Base-by-base conservation (phyloP, 1,140 invertebrate genomes). In the Formica exsecta region DNA sequence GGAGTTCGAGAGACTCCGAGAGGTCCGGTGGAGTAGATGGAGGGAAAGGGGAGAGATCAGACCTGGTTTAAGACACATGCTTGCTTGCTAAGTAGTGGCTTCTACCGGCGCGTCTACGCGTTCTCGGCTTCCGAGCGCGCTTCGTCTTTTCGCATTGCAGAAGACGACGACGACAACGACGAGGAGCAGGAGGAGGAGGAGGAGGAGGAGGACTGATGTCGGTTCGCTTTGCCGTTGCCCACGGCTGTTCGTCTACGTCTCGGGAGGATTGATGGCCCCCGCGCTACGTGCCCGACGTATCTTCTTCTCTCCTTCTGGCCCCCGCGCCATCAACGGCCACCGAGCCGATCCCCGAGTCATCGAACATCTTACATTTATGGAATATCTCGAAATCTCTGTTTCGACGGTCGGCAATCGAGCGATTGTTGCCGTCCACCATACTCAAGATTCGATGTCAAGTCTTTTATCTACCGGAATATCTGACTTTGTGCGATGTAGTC, bases 181-280 rank as follows among this genome's bases (percentile, higher is more conserved):
- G 84, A 81, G 29, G 81, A 90, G 22, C 22, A 89, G 64, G 88
- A 90, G 59, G 79, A 85, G 29, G 70, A 89, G 32, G 85, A 66
- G 54, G 87, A 88, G 76, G 86, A 85, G 77, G 80, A 81, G 68
- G 87, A 92, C 88, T 92, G 91, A 91, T 89, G 92, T 93, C 93
- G 93, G 93, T 86, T 86, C 87, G 93, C 91, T 94, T 94, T 94
- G 93, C 91, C 87, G 81, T 85, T 89, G 89, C 85, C 91, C 92
- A 92, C 79, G 92, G 92, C 92, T 94, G 91, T 94, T 93, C 93
- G 93, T 94, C 93, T 94, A 94, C 91, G 93, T 94, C 93, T 81
- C 89, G 68, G 51, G 85, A 93, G 91, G 93, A 94, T 92, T 92
- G 91, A 92, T 94, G 93, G 93, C 91, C 89, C 81, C 85, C 86